Evolutionary conservation across 64 coral and sea anemone species (phyloP).

Genomic region (Exaiptasia diaphana): DNA sequence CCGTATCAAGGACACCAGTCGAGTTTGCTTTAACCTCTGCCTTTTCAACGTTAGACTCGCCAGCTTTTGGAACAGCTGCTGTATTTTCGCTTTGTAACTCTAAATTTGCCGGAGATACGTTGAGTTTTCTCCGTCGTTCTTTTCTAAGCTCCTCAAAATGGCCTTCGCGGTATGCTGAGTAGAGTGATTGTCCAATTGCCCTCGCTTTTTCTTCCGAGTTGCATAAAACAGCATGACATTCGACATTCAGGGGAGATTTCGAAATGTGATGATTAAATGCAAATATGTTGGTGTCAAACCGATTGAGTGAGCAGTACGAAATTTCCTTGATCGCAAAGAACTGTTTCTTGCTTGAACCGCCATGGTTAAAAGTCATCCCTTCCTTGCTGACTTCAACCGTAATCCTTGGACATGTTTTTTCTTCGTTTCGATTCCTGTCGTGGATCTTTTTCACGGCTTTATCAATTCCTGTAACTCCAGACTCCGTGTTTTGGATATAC

Average conservation of each 20-base stretch:
- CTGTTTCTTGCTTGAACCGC: slow-evolving; percentile 16
- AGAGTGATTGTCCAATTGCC: slow-evolving; percentile 57
- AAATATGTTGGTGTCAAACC: slow-evolving; percentile 59
- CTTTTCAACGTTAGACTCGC: neutral
- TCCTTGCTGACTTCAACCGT: slow-evolving; percentile 47
- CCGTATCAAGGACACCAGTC: slow-evolving; percentile 53
- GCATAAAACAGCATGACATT: slow-evolving; percentile 78
- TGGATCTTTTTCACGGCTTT: slow-evolving; percentile 66
- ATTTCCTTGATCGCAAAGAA: slow-evolving; percentile 62
- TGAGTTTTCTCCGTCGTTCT: slow-evolving; percentile 41
- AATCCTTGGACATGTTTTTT: slow-evolving; percentile 71
- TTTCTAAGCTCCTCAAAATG: slow-evolving; percentile 80
- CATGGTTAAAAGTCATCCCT: slow-evolving; percentile 47
- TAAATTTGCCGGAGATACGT: too few relatives aligned
- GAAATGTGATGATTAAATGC: slow-evolving; percentile 87
- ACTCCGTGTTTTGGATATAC: slow-evolving; percentile 41
- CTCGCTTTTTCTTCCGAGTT: slow-evolving; percentile 76
- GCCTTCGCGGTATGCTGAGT: slow-evolving; percentile 71
- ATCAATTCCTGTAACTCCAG: slow-evolving; percentile 63
- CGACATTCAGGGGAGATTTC: slow-evolving; percentile 50
- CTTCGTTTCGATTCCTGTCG: slow-evolving; percentile 24
- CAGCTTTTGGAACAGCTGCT: neutral
- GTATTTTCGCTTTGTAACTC: neutral
- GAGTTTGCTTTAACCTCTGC: too few relatives aligned
- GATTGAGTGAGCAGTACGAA: slow-evolving; percentile 74